Base-by-base conservation (phyloP, 2,113 vertebrate genomes). In the Sebastes fasciatus region DNA sequence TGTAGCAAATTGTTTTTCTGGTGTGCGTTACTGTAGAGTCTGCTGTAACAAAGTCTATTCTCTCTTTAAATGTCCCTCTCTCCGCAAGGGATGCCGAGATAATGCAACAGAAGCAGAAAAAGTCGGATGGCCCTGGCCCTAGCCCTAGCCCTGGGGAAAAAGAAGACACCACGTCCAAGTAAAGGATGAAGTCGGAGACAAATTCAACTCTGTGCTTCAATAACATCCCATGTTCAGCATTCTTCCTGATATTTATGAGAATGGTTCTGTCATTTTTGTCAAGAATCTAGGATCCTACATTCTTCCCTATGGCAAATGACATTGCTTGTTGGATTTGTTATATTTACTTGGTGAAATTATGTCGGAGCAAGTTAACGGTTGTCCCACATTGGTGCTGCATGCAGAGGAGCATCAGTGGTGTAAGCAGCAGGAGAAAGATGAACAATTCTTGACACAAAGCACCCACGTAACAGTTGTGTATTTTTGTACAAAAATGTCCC, bases 71-170 rank as follows among this genome's bases (percentile, higher is more conserved):
- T 80, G 4, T 80, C 5, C 45, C 88, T 19, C 4, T 75, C 40
- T 81, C 14, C 9, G 43, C 8, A 81, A 98, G 97, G 95, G 97
- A 98, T 95, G 97, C 97, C 13, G 97, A 97, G 92, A 98, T 97
- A 94, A 98, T 98, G 97, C 96, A 98, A 93, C 95, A 98, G 92
- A 98, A 98, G 94, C 97, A 98, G 94, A 97, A 98, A 92, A 97
- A 97, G 82, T 92, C 97, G 1, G 89, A 89, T 51, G 96, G 95
- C 95, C 34, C 34, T 34, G 34, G 34, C 34, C 34, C 34, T 34
- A 34, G 34, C 34, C 34, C 34, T 34, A 34, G 34, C 34, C 34
- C 34, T 34, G 88, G 86, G 74, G 92, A 93, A 86, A 86, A 84
- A 79, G 72, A 78, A 91, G 93, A 80, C 94, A n/a, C 82, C 1